phyloP scores from a whole-genome alignment of 2,888 invertebrate species.

The Germaria angustata region DNA sequence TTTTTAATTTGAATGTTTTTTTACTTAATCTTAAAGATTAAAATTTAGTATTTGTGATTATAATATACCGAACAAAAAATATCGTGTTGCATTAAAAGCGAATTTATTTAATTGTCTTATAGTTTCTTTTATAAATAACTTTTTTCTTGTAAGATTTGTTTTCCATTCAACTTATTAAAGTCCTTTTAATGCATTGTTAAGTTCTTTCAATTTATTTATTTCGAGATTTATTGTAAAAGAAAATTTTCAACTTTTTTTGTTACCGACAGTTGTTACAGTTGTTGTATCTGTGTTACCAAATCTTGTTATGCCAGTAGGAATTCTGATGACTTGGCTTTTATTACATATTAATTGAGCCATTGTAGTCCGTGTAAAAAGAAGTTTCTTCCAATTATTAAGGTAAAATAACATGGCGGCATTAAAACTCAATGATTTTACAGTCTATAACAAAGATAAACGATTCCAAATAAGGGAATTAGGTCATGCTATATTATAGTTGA shows the following conservation, averaged over 20 bases:
- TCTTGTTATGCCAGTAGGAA: slow-evolving; percentile 13
- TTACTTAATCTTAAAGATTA: no score
- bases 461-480: not conserved
- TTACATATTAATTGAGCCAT: slow-evolving; percentile 16
- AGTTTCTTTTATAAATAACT: no score
- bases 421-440: not conserved
- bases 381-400: not conserved
- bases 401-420: not conserved
- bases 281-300: not conserved
- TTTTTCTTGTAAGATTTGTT: no score
- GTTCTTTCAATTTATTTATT: not conserved
- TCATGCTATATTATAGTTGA: slow-evolving; percentile 12
- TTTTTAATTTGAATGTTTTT: no score
- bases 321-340: slow-evolving; percentile 4
- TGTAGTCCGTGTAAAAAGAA: not conserved
- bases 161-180: no score
- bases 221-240: not conserved
- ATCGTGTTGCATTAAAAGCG: no score
- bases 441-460: not conserved
- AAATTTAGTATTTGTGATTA: no score
- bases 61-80: no score
- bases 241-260: not conserved
- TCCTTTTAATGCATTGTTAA: no score
- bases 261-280: not conserved
- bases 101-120: no score